phyloP scores from a whole-genome alignment of 2,888 invertebrate genomes.

The Temnothorax ravouxi region DNA sequence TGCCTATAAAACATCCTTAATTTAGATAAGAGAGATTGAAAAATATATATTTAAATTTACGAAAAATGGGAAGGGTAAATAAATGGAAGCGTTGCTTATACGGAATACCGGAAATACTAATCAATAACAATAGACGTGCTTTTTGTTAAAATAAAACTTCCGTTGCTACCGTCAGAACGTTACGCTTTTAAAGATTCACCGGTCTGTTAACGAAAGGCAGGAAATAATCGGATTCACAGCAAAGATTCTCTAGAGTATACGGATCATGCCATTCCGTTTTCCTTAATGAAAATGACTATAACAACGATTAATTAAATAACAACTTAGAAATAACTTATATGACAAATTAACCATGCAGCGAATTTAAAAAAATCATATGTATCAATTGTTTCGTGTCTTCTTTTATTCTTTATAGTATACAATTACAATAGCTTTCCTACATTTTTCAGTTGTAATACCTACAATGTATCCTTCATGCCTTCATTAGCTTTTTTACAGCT shows the following conservation, averaged over 20 bases:
- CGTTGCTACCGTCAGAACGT: neutral
- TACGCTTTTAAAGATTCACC: neutral
- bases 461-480: neutral
- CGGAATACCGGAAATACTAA: neutral
- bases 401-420: neutral
- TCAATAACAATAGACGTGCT: neutral
- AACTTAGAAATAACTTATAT: neutral
- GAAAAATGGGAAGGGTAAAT: neutral
- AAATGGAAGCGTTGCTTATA: neutral
- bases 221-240: neutral
- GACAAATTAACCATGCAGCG: too few relatives aligned
- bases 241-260: neutral
- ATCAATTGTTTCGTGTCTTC: neutral
- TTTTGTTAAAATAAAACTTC: conserved; percentile 21
- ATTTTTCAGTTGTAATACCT: neutral
- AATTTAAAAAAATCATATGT: neutral
- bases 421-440: neutral
- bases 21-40: neutral
- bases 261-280: neutral
- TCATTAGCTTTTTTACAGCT: neutral
- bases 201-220: conserved; percentile 1
- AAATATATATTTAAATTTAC: neutral
- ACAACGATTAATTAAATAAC: neutral
- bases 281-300: neutral
- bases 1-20: too few relatives aligned